Evolutionary conservation across 2,113 vertebrate species (phyloP).

Genomic region (Syngnathoides biaculeatus): DNA sequence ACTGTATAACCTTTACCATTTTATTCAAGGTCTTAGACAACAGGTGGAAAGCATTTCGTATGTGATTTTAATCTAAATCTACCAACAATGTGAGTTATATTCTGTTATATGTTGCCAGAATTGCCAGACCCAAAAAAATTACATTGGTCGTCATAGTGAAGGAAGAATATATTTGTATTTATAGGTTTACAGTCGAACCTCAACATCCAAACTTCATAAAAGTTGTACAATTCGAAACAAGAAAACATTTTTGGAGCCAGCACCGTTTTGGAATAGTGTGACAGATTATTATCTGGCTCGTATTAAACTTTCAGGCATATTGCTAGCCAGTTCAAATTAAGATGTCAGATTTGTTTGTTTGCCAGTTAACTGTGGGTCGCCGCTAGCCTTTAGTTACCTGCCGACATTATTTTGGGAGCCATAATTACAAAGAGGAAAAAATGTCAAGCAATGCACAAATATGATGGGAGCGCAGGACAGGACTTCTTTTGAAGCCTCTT

Average conservation of each 20-base stretch:
- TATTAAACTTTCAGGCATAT: too few relatives aligned
- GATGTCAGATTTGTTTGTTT: neutral
- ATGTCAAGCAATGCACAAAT: neutral
- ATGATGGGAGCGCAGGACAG: neutral
- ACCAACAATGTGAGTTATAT: slow-evolving; percentile 10
- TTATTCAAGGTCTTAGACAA: slow-evolving; percentile 11
- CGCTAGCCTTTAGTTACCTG: neutral
- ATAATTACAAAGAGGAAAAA: neutral
- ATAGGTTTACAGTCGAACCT: neutral
- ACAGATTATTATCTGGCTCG: too few relatives aligned
- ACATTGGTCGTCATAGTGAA: slow-evolving; percentile 17
- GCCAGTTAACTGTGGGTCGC: neutral
- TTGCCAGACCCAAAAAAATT: too few relatives aligned
- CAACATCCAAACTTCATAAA: neutral
- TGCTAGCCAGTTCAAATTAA: neutral
- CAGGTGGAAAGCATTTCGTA: too few relatives aligned
- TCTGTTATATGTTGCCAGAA: slow-evolving; percentile 4
- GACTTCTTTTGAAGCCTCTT: neutral
- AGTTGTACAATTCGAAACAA: neutral
- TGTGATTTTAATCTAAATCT: slow-evolving; percentile 33
- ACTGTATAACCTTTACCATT: slow-evolving; percentile 10
- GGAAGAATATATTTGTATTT: neutral
- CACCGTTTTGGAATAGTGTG: neutral
- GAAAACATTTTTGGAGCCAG: neutral
- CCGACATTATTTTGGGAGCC: neutral